Evolutionary conservation across 1,140 invertebrate genomes (phyloP), one percentile per base, ranked within the genome.

Genomic region (Achatina immaculata): DNA sequence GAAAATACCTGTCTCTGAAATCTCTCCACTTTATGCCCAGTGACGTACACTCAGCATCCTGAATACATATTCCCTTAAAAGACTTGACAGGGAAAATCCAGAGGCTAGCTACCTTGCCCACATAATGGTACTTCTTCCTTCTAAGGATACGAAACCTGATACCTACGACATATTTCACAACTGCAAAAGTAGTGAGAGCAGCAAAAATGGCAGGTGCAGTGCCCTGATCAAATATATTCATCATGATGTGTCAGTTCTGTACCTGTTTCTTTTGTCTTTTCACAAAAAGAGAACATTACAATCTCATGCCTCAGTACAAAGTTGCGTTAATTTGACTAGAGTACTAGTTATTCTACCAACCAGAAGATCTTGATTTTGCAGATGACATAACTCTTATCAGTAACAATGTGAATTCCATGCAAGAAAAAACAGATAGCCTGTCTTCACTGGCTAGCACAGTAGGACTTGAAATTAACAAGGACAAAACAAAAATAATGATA

Each of bases 21-120:
- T 81, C 82, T 19, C 66, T 82, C 40, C 83, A 81, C 21, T 74
- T 71, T 0, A 89, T 78, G 24, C 89, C 89, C 11, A 87, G n/a
- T 14, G 31, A 31, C 1, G 86, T 86, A 79, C 86, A 88, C 28
- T 87, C 84, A n/a, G 85, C 86, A 55, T 75, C 69, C 24, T 84
- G n/a, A 2, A 89, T 82, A 31, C 68, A 66, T 0, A 88, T 68
- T 6, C 89, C 89, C n/a, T 84, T 73, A 69, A 88, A 90, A 7
- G 87, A 87, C 81, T 90, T 90, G 19, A 90, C 83, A 0, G 89
- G 89, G 74, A 85, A 88, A 55, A 88, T 78, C 68, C 84, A 83
- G 24, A 90, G 48, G 36, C 74, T 80, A 16, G 81, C 74, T 1
- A 89, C 84, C 65, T 48, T 80, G 7, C 87, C 89, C 6, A 87